Evolutionary conservation across 2,888 invertebrate species (phyloP), one percentile per base, ranked within the genome.

Genomic region (Julus scanicus): DNA sequence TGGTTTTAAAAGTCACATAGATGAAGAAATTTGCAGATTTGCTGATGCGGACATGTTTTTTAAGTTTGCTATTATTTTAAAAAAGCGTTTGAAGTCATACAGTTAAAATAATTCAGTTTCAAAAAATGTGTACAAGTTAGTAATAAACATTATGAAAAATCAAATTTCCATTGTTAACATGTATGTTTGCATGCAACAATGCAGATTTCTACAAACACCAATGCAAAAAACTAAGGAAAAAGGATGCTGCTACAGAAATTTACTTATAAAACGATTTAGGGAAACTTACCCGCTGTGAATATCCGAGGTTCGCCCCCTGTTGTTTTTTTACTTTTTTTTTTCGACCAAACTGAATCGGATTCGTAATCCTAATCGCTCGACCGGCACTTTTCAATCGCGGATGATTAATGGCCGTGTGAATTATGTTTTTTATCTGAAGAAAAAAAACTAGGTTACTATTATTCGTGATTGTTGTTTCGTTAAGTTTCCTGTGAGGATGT

Each of bases 401-500:
- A 29, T 71, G 71, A 71, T 71, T 71, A 71, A 71, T 71, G 29
- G 20, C 20, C 71, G 29, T 71, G 71, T 9, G 71, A 29, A 20
- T 71, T 71, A 71, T 71, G 71, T 71, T 71, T 71, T 71, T 71
- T 71, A 29, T 71, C 6, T 17, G 71, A 71, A 9, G 29, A 63
- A 71, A 71, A 71, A 71, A 71, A 71, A 71, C 71, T 71, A n/a
- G 71, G 71, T 71, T 71, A 71, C 71, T 71, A 29, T 57, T 57
- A 15, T 15, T 57, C 57, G 17, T 71, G 53, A 53, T 53, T 53
- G 53, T 53, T 53, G 71, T 71, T 29, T 71, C 20, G 71, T 44
- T 71, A 71, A 71, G 71, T 71, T 71, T 71, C 71, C 71, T 71
- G 71, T 71, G 71, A 71, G 71, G 71, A 71, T 71, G 71, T 71